Evolutionary conservation across 64 coral and sea anemone genomes (phyloP), one percentile per base, ranked within the genome.

Genomic region (Montipora capricornis): DNA sequence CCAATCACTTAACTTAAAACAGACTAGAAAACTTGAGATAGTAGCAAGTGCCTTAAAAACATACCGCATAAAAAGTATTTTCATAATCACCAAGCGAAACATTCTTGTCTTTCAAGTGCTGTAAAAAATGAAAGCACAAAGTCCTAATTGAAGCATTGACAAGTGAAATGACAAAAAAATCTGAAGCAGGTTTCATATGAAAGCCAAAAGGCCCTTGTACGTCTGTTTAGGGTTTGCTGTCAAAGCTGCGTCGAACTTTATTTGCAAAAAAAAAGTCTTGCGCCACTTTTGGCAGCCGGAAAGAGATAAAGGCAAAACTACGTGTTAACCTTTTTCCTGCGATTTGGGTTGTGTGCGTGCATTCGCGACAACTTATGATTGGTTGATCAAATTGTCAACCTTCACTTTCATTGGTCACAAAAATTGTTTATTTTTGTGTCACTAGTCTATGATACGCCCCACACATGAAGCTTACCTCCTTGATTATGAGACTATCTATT

Each of bases 51-150:
- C 5, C 68, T 15, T 8, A 3, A 7, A 78, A 19, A 51, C 92
- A n/a, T 97, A 97, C 95, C 78, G 90, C 89, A 68, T 84, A 97
- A 70, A 68, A 97, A 19, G 53, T 92, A 37, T 82, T 59, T 49
- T 55, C 47, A 4, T 73, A 20, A 46, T 92, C 96, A 68, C 52
- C 60, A 16, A 8, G 46, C 20, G 24, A 70, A 22, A 92, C 19
- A 12, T 90, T 90, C 67, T 89, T 94, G 50, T 90, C 83, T 74
- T 92, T 91, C 26, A 94, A 92, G 93, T 89, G 92, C 96, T 97
- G 81, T 11, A 74, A 81, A 55, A 75, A 8, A 64, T 14, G 14
- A 64, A 11, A 12, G 60, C 60, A 16, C 3, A 64, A 11, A 14
- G 14, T 64, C 60, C 4, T 15, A 14, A 64, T 11, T 57, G 6